Evolutionary conservation across 2,113 vertebrate species (phyloP).

Genomic region (Bos indicus): DNA sequence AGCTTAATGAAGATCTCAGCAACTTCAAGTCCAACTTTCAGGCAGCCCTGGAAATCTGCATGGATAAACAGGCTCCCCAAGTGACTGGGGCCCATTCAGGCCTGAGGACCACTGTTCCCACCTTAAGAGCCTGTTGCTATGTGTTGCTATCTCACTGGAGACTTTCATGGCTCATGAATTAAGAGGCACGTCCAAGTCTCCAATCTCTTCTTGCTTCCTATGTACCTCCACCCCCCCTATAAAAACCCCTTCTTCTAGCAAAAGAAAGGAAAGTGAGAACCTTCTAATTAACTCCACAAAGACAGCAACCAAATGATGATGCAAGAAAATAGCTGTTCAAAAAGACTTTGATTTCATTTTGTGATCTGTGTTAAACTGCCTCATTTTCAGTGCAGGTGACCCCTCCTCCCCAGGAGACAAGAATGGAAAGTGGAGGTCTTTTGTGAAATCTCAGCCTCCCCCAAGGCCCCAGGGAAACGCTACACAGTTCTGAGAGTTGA

Average conservation of each 20-base stretch:
- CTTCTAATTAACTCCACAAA: background rate
- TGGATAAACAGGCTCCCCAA: background rate
- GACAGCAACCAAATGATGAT: background rate
- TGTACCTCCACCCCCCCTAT: background rate
- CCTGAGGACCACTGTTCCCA: background rate
- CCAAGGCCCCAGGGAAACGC: background rate
- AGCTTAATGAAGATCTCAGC: background rate
- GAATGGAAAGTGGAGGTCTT: background rate
- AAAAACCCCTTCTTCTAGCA: background rate
- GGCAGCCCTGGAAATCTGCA: background rate
- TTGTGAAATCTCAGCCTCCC: background rate
- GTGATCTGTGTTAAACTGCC: slow-evolving; percentile 58
- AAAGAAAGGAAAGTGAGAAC: background rate
- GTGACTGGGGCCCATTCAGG: background rate
- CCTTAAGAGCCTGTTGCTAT: background rate
- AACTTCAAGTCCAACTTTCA: background rate
- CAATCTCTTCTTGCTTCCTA: background rate
- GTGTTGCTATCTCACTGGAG: background rate
- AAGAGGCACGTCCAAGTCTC: background rate
- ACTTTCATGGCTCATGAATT: background rate
- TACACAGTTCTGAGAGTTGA: background rate
- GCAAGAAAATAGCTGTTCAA: background rate
- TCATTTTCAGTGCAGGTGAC: slow-evolving; percentile 56
- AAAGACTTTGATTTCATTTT: slow-evolving; percentile 62
- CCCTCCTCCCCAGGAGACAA: slow-evolving; percentile 2